These are phyloP conservation scores for Tragopan temminckii DNA, from an alignment of 2,797 vertebrate genomes.

Conservation along the genomic window DNA sequence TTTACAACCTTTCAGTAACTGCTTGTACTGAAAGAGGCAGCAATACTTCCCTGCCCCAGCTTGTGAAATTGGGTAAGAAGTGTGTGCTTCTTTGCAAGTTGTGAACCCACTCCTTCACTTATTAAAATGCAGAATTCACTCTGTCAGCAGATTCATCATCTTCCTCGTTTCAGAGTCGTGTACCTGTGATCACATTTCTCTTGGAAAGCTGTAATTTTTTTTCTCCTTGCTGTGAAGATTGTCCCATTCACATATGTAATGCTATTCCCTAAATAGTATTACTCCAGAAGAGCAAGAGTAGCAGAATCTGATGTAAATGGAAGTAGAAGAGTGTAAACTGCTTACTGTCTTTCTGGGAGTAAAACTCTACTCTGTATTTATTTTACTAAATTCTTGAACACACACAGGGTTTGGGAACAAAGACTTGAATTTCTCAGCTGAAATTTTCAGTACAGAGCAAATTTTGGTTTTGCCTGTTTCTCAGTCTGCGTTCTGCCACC, in stretches of 20 bases:
- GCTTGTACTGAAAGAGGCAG: conserved; percentile 93
- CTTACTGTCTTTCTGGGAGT: not conserved
- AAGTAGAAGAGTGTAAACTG: not conserved
- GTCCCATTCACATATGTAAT: not conserved
- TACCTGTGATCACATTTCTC: not conserved
- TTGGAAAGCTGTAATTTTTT: conserved; percentile 6
- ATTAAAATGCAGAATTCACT: not conserved
- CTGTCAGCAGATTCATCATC: not conserved
- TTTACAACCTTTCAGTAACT: conserved; percentile 96
- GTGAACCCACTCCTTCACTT: not conserved
- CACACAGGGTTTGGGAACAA: not conserved
- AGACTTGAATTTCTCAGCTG: not conserved
- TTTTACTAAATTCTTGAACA: not conserved
- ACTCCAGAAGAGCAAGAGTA: not conserved
- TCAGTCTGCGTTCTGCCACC: not conserved
- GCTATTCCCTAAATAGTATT: not conserved
- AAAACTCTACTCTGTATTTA: not conserved
- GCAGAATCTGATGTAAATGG: not conserved
- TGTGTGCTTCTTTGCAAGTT: not conserved
- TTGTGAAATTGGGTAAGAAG: conserved; percentile 92
- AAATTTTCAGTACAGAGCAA: not conserved
- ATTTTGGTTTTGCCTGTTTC: not conserved
- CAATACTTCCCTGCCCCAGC: conserved; percentile 89
- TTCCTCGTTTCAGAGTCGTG: not conserved
- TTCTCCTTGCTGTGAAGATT: not conserved